Conservation (phyloP, 2,888 invertebrate species). For the Glaucopsyche alexis region DNA sequence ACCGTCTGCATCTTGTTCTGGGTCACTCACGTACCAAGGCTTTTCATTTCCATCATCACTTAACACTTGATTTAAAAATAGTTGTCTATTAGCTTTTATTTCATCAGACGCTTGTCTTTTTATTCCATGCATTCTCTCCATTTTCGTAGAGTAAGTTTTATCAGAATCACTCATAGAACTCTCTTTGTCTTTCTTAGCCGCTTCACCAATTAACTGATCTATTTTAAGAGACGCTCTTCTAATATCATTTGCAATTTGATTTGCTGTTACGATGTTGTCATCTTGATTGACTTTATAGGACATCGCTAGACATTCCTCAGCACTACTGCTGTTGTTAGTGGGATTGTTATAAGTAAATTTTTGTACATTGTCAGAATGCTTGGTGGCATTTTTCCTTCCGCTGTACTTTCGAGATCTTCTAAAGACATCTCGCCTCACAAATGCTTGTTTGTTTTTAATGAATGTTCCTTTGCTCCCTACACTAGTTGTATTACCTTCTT, state of each 20-base stretch:
- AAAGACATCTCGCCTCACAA: conserved; percentile 72
- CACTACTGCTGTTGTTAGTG: conserved; percentile 67
- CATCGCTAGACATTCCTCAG: conserved; percentile 72
- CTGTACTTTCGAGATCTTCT: conserved; percentile 75
- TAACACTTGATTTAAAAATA: conserved; percentile 69
- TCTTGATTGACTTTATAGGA: conserved; percentile 78
- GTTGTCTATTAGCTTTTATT: conserved; percentile 70
- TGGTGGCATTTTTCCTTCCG: conserved; percentile 67
- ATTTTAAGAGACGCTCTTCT: conserved; percentile 79
- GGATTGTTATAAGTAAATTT: conserved; percentile 60
- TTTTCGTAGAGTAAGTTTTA: conserved; percentile 77
- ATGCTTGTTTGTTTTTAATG: conserved; percentile 80
- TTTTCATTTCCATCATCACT: conserved; percentile 68
- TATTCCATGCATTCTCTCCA: conserved; percentile 79
- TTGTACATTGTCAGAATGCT: conserved; percentile 58
- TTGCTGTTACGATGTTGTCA: conserved; percentile 77
- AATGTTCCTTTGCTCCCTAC: conserved; percentile 74
- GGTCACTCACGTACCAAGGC: conserved; percentile 77
- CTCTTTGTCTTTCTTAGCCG: conserved; percentile 57
- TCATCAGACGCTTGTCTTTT: conserved; percentile 73
- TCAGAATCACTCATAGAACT: conserved; percentile 63
- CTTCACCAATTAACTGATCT: conserved; percentile 75
- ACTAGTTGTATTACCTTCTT: conserved; percentile 70
- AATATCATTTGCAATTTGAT: conserved; percentile 79
- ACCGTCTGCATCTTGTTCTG: conserved; percentile 70